These are phyloP conservation scores for Taphrorychus bicolor DNA, from an alignment of 2,888 invertebrate species.

Conservation along the genomic window DNA sequence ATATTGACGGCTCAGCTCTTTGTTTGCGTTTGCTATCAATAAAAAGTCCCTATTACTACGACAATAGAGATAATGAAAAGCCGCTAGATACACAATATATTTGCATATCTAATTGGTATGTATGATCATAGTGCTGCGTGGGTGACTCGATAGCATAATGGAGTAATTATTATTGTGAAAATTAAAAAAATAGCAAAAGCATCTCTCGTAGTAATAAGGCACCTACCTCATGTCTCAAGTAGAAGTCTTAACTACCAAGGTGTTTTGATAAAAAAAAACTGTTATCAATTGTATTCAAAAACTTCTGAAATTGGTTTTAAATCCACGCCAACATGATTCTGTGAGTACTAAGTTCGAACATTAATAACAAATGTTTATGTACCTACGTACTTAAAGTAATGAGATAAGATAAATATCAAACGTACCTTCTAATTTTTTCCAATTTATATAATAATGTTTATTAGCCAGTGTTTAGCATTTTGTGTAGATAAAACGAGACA, in stretches of 20 bases:
- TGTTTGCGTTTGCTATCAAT: neutral
- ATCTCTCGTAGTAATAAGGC: too few species aligned
- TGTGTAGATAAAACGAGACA: too few species aligned
- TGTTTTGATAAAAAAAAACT: too few species aligned
- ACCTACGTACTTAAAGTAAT: neutral
- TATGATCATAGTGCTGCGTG: too few species aligned
- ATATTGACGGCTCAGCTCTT: neutral
- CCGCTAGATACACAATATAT: neutral
- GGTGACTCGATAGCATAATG: too few species aligned
- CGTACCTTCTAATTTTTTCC: neutral
- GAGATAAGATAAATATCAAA: neutral
- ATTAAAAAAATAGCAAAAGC: too few species aligned
- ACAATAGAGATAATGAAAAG: neutral
- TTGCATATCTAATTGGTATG: neutral
- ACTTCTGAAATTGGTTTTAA: neutral
- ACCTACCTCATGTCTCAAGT: too few species aligned
- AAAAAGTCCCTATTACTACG: neutral
- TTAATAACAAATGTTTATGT: neutral
- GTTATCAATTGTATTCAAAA: too few species aligned
- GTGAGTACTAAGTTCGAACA: neutral
- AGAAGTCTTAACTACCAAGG: too few species aligned
- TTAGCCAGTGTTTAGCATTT: neutral
- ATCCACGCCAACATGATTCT: neutral
- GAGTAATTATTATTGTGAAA: too few species aligned
- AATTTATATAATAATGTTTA: neutral